Evolutionary conservation across 2,113 vertebrate species (phyloP).

Genomic region (Lagopus leucura): DNA sequence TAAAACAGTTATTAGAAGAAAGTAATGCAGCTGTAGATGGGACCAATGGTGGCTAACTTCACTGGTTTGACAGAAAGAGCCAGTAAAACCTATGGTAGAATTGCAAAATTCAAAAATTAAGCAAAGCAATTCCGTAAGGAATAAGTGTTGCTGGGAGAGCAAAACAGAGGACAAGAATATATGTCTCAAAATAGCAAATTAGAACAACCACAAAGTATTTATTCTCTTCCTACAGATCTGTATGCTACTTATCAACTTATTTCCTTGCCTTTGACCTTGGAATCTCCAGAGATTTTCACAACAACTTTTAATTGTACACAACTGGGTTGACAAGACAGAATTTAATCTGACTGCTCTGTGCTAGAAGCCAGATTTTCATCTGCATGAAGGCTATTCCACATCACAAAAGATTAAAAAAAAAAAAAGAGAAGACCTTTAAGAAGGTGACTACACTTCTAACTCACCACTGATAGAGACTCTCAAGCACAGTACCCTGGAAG

Average conservation of each 20-base stretch:
- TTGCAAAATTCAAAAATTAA: not conserved
- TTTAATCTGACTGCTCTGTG: not conserved
- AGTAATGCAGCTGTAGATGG: not conserved
- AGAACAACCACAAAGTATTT: not conserved
- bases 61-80: not conserved
- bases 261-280: not conserved
- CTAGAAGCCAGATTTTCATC: not conserved
- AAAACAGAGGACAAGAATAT: not conserved
- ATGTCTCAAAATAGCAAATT: not conserved
- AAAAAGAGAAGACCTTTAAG: not conserved
- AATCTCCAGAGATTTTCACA: not conserved
- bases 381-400: not conserved
- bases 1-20: not conserved
- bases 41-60: not conserved
- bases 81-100: not conserved
- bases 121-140: not conserved
- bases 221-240: not conserved
- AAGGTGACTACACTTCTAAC: not conserved
- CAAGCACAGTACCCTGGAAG: not conserved
- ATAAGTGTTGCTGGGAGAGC: not conserved
- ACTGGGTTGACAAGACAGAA: not conserved
- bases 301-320: not conserved
- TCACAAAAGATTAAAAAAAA: rapidly evolving
- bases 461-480: not conserved
- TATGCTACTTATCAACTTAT: not conserved